Base-by-base conservation (phyloP, 2,888 invertebrate genomes). In the Cyclophora punctaria region DNA sequence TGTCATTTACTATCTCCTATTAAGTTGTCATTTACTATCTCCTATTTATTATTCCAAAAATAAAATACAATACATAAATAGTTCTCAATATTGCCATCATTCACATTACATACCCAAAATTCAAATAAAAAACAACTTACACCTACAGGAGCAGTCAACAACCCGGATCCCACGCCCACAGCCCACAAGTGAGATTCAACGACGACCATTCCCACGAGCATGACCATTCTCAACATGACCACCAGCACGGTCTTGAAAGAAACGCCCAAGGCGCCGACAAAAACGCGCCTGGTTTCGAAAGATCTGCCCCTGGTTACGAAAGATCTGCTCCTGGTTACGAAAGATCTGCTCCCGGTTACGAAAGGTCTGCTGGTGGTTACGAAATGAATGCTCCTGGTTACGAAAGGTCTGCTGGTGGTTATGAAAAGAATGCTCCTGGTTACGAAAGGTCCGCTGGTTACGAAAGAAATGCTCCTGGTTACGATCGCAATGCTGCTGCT, bases 401-500 rank as follows among this genome's bases (percentile, higher is more conserved):
- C 37, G 37, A 37, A 34, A 44, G 44, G 34, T 33, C 7, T 7
- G 6, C 42, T 34, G 33, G 34, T 20, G 44, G 44, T 4, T 34
- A 44, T 34, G 33, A 44, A 34, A 44, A 34, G 34, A 33, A 33
- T 7, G 42, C 7, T 34, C 33, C 6, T 33, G 44, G 44, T 4
- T 34, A 44, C 34, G 33, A 44, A 34, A 57, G 35, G 55, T 53
- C n/a, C 37, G 56, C 56, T 3, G 69, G 54, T 2, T 69, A 69
- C 2, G 67, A 63, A 3, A 65, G 63, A 3, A 64, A 58, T 4
- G 55, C 63, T 2, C 66, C 73, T 3, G 80, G 80, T 0, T 83
- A 84, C 50, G 80, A 78, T 41, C 66, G 69, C 3, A 77, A 72
- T 35, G 67, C 75, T 0, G 67, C 68, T 2, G 68, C 67, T 2